Conservation (phyloP, 2,797 vertebrate species). For the Limosa lapponica region DNA sequence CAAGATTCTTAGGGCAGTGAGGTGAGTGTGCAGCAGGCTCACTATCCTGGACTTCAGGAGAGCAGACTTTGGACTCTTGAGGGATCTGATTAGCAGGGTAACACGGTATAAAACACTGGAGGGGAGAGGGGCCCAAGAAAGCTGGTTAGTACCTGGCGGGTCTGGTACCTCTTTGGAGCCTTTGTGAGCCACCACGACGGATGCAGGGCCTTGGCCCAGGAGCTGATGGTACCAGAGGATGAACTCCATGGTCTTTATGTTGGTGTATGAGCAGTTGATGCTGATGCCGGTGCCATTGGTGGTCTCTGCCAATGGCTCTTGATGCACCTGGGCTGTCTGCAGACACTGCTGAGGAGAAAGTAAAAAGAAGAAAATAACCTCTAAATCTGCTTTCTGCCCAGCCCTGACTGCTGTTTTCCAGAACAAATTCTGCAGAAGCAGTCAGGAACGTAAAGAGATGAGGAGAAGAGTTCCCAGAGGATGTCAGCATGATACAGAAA, state of each 20-base stretch:
- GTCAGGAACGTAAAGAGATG: neutral
- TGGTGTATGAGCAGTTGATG: neutral
- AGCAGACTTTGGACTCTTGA: too few relatives aligned
- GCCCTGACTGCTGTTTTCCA: neutral
- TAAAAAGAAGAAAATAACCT: neutral
- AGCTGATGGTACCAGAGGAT: neutral
- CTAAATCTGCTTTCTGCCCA: neutral
- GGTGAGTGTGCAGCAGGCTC: too few relatives aligned
- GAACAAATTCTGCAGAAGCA: neutral
- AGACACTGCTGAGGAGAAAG: neutral
- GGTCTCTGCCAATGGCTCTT: neutral
- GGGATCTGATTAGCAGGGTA: too few relatives aligned
- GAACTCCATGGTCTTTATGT: rapidly evolving
- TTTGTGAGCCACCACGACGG: rapidly evolving
- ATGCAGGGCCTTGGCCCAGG: neutral
- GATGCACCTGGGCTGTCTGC: neutral
- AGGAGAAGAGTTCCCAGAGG: neutral
- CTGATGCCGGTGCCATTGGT: neutral
- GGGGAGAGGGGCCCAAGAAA: too few relatives aligned
- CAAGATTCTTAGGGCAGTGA: too few relatives aligned
- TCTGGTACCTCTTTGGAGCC: rapidly evolving
- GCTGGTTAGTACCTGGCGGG: neutral
- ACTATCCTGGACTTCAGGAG: too few relatives aligned
- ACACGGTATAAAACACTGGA: too few relatives aligned
- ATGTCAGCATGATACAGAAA: neutral